Evolutionary conservation across 2,797 vertebrate genomes (phyloP), one percentile per base, ranked within the genome.

Genomic region (Catamblyrhynchus diadema): DNA sequence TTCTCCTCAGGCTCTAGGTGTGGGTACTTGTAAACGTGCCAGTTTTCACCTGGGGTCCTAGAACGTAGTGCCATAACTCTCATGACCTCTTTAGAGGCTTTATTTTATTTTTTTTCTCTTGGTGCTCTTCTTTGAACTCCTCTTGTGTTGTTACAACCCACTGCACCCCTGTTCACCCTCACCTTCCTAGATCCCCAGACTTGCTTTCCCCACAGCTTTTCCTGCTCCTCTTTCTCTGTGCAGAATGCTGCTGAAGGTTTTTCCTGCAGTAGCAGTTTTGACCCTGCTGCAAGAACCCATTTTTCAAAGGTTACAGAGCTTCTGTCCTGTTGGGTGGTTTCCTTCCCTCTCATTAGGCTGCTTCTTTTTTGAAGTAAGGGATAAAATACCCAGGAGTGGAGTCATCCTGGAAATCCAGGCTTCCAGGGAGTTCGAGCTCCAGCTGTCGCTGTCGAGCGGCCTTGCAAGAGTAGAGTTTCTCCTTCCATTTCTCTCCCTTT

Each of bases 141-240:
- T 67, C 15, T 42, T 56, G 28, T 45, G 15, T 24, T 1, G 0
- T 65, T 30, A 41, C 0, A 5, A 13, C 42, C 72, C 0, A 0
- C 35, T 39, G n/a, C 33, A 47, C 33, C 44, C 65, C 35, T 61
- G 9, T 39, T 90, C 24, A 24, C 22, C 14, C n/a, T 47, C 44
- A 39, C 25, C 19, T 59, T 44, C 41, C 23, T 60, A 41, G 64
- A 64, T 59, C 75, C 64, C 71, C 60, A 37, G 60, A 30, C 48
- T 59, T 39, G 42, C 27, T 90, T 59, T 48, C 54, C 80, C 50
- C 0, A 0, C 0, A 1, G 77, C 33, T 0, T 78, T 88, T 91
- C 54, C 69, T 8, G 10, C 45, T 85, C 44, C 28, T 79, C 30
- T 3, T 81, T 37, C 54, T 54, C 20, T 4, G 3, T 17, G 42